These are phyloP conservation scores for Lathronympha strigana DNA, from an alignment of 2,888 invertebrate species.

Conservation along the genomic window DNA sequence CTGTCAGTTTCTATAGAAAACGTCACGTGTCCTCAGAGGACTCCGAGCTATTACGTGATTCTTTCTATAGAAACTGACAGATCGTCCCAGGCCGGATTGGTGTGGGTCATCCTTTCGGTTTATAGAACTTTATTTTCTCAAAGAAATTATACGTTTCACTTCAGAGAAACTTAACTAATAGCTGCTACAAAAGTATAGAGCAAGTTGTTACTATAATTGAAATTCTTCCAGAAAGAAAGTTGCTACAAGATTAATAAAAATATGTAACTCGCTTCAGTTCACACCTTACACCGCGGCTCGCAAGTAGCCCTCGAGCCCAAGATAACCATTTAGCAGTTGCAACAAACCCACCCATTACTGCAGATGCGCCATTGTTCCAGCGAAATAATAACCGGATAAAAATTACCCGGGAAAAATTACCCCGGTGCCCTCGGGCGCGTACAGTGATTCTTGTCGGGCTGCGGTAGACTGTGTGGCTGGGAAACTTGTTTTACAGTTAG, in stretches of 20 bases:
- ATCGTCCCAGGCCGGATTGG: too few relatives aligned
- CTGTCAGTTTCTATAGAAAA: too few relatives aligned
- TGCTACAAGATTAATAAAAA: not conserved
- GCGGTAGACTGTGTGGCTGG: not conserved
- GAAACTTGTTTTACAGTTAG: not conserved
- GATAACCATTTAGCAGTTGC: conserved; percentile 81
- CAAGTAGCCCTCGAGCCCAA: conserved; percentile 67
- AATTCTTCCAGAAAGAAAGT: too few relatives aligned
- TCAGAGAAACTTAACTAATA: too few relatives aligned
- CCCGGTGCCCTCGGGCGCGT: conserved; percentile 19
- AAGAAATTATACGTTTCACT: too few relatives aligned
- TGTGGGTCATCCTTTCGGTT: too few relatives aligned
- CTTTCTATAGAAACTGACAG: too few relatives aligned
- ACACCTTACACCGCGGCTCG: conserved; percentile 51
- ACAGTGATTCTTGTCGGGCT: conserved; percentile 18
- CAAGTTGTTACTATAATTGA: not conserved
- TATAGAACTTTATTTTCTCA: too few relatives aligned
- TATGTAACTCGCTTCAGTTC: conserved; percentile 30
- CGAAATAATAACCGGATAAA: conserved; percentile 74
- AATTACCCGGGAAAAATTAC: conserved; percentile 52
- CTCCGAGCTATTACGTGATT: too few relatives aligned
- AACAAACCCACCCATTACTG: conserved; percentile 73
- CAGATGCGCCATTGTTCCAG: conserved; percentile 69
- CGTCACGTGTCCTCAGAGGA: too few relatives aligned
- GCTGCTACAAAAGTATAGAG: too few relatives aligned